Base-by-base conservation (phyloP, 2,888 invertebrate genomes). In the Heliconius cydno region DNA sequence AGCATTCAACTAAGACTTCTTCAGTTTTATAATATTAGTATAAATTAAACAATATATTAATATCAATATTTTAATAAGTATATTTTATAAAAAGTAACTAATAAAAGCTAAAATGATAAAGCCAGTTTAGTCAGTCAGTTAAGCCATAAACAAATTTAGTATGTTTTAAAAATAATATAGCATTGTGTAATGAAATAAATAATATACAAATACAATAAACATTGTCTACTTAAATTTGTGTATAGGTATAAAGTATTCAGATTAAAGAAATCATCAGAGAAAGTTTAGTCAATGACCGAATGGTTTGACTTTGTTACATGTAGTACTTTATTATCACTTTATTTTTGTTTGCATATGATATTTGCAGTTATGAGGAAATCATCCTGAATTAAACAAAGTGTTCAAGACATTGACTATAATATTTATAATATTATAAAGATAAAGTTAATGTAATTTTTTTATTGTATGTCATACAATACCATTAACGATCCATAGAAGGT, bases 401-500 rank as follows among this genome's bases (percentile, higher is more conserved):
- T 7, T 9, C n/a, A 30, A 72, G 22, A 13, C 19, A 13, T 12
- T 73, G 9, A 72, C 12, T 72, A 22, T 25, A 30, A 12, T 60
- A 52, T 30, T 22, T 52, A 3, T 70, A 13, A 30, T 60, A 57
- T n/a, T 57, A 3, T 60, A 3, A 25, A 15, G n/a, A 19, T 34
- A 30, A 6, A 6, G 9, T 72, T 60, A 15, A 9, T 60, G 9
- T 5, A 57, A 30, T 34, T n/a, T 34, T 73, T 73, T 4, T 25
- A 72, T 72, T 57, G 30, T 22, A 57, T 73, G n/a, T 60, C 57
- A 73, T 30, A 60, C 60, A 73, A n/a, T 60, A 38, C 60, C n/a
- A 60, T 78, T 66, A 41, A 72, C 63, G 46, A 66, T 25, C 72
- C 72, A 66, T 78, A 78, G 34, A 78, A 78, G 72, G 77, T 52